Conservation (phyloP, 2,797 vertebrate species). For the Adrianichthys oophorus region DNA sequence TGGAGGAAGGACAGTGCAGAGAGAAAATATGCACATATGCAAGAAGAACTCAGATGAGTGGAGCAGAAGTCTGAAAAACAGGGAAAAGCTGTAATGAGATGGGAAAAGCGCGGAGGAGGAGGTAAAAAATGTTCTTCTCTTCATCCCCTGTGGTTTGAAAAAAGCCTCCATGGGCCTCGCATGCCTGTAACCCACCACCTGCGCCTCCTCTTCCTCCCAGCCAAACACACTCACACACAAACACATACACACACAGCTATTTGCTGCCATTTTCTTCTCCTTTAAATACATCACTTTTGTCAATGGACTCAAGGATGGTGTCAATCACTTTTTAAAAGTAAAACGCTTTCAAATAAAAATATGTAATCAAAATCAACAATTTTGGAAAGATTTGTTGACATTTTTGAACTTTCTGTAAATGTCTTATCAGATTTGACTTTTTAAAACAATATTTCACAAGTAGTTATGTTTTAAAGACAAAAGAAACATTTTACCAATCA, state of each 20-base stretch:
- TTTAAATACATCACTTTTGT: slow-evolving; percentile 20
- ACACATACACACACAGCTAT: slow-evolving; percentile 3
- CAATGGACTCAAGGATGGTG: slow-evolving; percentile 7
- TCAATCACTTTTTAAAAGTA: slow-evolving; percentile 8
- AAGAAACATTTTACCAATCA: too few species aligned
- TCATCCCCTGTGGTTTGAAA: slow-evolving; percentile 45
- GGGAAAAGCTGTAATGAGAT: slow-evolving; percentile 1
- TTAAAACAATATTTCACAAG: too few species aligned
- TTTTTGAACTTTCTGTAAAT: neutral
- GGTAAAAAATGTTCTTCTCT: slow-evolving; percentile 33
- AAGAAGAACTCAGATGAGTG: neutral
- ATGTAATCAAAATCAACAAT: neutral
- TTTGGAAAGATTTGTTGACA: neutral
- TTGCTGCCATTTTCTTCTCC: slow-evolving; percentile 15
- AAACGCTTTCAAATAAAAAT: slow-evolving; percentile 9
- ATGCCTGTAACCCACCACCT: slow-evolving; percentile 56
- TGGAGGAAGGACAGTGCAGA: neutral
- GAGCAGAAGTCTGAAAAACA: slow-evolving; percentile 5
- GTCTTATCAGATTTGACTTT: too few species aligned
- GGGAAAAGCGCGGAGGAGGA: slow-evolving; percentile 26
- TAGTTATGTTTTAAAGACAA: too few species aligned
- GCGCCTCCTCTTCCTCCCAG: slow-evolving; percentile 32
- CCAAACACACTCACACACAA: slow-evolving; percentile 22
- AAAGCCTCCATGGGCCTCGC: slow-evolving; percentile 44
- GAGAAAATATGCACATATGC: neutral